Percentiles rank a stretch among this genome's conserved stretches.
These are phyloP conservation scores for Strigamia maritima DNA, from an alignment of 2,888 invertebrate species.

Conservation along the genomic window DNA sequence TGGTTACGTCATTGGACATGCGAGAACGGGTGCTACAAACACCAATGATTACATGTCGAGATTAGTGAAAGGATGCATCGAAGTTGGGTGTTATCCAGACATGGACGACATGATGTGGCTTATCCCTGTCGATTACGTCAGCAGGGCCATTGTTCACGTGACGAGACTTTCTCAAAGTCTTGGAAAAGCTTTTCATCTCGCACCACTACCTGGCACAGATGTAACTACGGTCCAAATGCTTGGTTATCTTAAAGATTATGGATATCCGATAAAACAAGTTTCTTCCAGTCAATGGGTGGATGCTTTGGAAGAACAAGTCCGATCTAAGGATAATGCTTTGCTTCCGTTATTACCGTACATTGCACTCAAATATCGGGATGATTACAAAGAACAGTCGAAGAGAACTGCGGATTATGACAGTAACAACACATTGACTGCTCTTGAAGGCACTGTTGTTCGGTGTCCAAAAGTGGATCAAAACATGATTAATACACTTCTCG, in stretches of 20 bases:
- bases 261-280: background rate
- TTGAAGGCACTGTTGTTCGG: background rate
- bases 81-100: constrained; percentile 19
- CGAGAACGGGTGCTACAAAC: background rate
- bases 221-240: constrained; percentile 14
- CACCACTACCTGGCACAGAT: background rate
- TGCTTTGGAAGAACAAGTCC: background rate
- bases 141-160: constrained; percentile 6
- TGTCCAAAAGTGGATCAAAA: background rate
- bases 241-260: background rate
- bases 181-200: constrained; percentile 15
- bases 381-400: constrained; percentile 17
- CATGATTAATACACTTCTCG: background rate
- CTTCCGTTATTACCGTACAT: constrained; percentile 7
- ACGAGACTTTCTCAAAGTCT: background rate
- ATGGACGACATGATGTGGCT: constrained; percentile 36
- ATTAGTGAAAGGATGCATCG: constrained; percentile 18
- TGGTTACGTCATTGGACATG: constrained; percentile 6
- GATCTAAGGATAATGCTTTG: background rate
- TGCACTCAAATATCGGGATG: constrained; percentile 6
- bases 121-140: constrained; percentile 24
- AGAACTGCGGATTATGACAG: constrained; percentile 18
- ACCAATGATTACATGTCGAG: constrained; percentile 17
- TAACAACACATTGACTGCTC: background rate
- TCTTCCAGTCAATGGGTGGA: background rate